Evolutionary conservation across 2,888 invertebrate species (phyloP).

Genomic region (Hypselothyrea guttata): DNA sequence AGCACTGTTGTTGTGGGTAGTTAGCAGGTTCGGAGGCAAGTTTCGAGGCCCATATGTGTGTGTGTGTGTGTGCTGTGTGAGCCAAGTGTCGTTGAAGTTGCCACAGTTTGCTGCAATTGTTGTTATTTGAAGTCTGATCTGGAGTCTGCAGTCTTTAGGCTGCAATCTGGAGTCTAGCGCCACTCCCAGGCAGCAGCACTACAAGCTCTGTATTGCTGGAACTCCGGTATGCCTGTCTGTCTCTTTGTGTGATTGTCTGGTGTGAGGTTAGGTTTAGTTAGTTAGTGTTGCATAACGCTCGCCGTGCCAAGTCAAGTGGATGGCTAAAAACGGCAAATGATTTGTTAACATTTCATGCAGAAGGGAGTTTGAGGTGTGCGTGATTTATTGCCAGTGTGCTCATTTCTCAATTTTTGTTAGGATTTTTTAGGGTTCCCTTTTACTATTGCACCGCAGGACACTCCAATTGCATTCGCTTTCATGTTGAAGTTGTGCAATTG

Average conservation of each 20-base stretch:
- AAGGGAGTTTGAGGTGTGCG: slow-evolving; percentile 48
- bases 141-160: too few relatives aligned
- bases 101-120: slow-evolving; percentile 35
- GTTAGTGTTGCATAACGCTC: slow-evolving; percentile 59
- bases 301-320: slow-evolving; percentile 66
- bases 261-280: slow-evolving; percentile 58
- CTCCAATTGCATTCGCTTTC: slow-evolving; percentile 52
- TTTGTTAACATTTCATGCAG: slow-evolving; percentile 52
- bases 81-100: slow-evolving; percentile 55
- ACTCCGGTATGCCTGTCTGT: slow-evolving; percentile 29
- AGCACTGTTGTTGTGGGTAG: slow-evolving; percentile 29
- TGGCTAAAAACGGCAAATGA: slow-evolving; percentile 72
- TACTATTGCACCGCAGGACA: slow-evolving; percentile 30
- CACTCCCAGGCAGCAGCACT: slow-evolving; percentile 43
- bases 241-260: slow-evolving; percentile 29
- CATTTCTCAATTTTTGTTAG: slow-evolving; percentile 28
- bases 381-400: slow-evolving; percentile 73
- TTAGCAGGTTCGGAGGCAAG: slow-evolving; percentile 8
- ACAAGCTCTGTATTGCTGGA: slow-evolving; percentile 12
- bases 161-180: too few relatives aligned
- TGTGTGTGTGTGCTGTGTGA: too few relatives aligned
- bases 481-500: slow-evolving; percentile 59
- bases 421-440: slow-evolving; percentile 3
- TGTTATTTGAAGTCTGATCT: slow-evolving; percentile 16
- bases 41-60: slow-evolving; percentile 19